A percentile compares a stretch with the other conserved stretches of the same genome.
Conservation (phyloP, 2,797 vertebrate species). For the Rhyacichthys aspro region DNA sequence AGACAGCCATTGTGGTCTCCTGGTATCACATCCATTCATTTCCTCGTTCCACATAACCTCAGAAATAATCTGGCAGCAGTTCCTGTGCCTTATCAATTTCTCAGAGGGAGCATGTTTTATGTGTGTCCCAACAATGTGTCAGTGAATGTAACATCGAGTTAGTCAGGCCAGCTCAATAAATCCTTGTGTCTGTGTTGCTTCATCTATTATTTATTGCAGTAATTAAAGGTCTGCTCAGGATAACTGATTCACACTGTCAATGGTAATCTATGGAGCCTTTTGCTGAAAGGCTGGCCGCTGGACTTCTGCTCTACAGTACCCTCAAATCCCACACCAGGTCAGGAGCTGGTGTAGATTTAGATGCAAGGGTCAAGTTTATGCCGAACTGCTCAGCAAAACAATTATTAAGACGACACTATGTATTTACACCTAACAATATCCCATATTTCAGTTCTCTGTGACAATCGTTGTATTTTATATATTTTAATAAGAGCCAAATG, state of each 20-base stretch:
- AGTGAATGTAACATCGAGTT: conserved; percentile 36
- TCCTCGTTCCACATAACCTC: not conserved
- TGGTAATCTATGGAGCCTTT: conserved; percentile 45
- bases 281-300: conserved; percentile 27
- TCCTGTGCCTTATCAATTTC: conserved; percentile 15
- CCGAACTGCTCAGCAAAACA: too few relatives aligned
- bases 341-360: too few relatives aligned
- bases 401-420: too few relatives aligned
- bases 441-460: too few relatives aligned
- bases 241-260: conserved; percentile 56
- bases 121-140: conserved; percentile 26
- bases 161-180: conserved; percentile 39
- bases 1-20: conserved; percentile 2
- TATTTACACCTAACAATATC: too few relatives aligned
- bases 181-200: conserved; percentile 45
- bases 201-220: conserved; percentile 67
- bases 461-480: too few relatives aligned
- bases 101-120: conserved; percentile 14
- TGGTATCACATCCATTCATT: not conserved
- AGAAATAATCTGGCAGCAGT: conserved; percentile 1
- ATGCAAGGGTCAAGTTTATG: too few relatives aligned
- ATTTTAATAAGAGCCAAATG: too few relatives aligned
- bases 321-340: too few relatives aligned
- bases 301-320: too few relatives aligned
- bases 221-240: conserved; percentile 70